phyloP scores from a whole-genome alignment of 1,140 invertebrate species.

The Oscheius sp. region DNA sequence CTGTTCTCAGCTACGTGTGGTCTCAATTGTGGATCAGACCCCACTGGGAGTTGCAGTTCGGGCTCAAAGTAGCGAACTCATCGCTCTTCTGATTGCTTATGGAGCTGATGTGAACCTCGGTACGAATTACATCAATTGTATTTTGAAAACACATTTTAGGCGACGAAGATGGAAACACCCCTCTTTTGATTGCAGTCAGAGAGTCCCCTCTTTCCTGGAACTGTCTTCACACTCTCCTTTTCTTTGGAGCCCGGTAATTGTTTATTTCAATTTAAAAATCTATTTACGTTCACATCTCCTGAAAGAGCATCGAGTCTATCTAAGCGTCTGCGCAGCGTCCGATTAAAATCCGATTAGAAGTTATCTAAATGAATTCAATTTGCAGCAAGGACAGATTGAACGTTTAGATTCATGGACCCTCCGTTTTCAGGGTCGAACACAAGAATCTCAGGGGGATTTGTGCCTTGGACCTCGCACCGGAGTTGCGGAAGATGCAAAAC shows the following conservation, averaged over 20 bases:
- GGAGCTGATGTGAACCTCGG: conserved; percentile 57
- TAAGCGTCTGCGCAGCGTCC: too few species aligned
- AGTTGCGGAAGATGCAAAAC: conserved; percentile 56
- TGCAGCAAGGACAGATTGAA: neutral
- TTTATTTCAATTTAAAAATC: neutral
- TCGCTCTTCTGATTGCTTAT: conserved; percentile 53
- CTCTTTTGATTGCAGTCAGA: conserved; percentile 57
- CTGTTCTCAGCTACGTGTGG: conserved; percentile 52
- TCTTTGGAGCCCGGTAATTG: conserved; percentile 55
- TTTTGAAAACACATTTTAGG: conserved; percentile 13
- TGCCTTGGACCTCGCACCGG: conserved; percentile 59
- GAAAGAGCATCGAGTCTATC: too few species aligned
- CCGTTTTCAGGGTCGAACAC: conserved; percentile 50
- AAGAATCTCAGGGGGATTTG: conserved; percentile 60
- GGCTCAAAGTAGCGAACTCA: conserved; percentile 57
- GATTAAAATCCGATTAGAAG: neutral
- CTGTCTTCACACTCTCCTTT: conserved; percentile 57
- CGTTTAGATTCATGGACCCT: neutral
- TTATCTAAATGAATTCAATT: neutral
- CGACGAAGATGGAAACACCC: conserved; percentile 60
- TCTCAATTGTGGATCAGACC: conserved; percentile 60
- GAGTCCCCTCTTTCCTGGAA: conserved; percentile 58
- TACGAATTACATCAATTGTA: conserved; percentile 2
- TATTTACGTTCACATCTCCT: neutral
- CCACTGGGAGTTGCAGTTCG: conserved; percentile 56